Evolutionary conservation across 2,888 invertebrate genomes (phyloP).

Genomic region (Diadegma fenestrale): DNA sequence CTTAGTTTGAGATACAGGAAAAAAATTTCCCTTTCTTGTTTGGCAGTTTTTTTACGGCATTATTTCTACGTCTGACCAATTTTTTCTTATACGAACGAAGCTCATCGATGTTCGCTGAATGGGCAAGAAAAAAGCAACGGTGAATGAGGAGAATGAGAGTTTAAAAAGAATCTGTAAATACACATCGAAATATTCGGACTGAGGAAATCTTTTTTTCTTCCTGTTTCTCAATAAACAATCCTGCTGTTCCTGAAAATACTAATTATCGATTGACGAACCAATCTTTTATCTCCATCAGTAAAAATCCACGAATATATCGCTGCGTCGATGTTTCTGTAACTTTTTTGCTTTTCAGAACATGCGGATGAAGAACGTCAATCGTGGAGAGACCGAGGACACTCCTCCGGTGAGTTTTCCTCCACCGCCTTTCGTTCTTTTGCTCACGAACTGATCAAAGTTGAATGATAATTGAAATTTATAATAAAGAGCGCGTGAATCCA

Average conservation of each 20-base stretch:
- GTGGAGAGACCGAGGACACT: constrained; percentile 63
- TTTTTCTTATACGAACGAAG: constrained; percentile 43
- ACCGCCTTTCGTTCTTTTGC: background rate
- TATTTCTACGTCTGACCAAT: constrained; percentile 35
- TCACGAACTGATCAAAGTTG: background rate
- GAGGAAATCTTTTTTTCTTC: background rate
- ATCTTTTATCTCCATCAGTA: constrained; percentile 17
- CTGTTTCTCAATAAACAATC: background rate
- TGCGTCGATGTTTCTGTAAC: background rate
- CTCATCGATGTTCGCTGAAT: constrained; percentile 34
- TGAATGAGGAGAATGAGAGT: constrained; percentile 24
- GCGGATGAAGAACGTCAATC: constrained; percentile 78
- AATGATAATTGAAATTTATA: background rate
- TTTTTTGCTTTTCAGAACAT: constrained; percentile 71
- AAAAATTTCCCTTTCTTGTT: constrained; percentile 17
- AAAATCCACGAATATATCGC: constrained; percentile 25
- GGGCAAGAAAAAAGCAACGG: constrained; percentile 6
- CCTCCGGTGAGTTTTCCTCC: constrained; percentile 71
- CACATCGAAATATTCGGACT: background rate
- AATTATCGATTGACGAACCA: constrained; percentile 47
- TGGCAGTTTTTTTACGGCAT: background rate
- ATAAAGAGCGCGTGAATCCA: background rate
- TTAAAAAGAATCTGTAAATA: constrained; percentile 25
- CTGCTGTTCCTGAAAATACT: constrained; percentile 37
- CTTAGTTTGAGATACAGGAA: constrained; percentile 16